Evolutionary conservation across 2,888 invertebrate genomes (phyloP), one percentile per base, ranked within the genome.

Genomic region (Hypselothyrea guttata): DNA sequence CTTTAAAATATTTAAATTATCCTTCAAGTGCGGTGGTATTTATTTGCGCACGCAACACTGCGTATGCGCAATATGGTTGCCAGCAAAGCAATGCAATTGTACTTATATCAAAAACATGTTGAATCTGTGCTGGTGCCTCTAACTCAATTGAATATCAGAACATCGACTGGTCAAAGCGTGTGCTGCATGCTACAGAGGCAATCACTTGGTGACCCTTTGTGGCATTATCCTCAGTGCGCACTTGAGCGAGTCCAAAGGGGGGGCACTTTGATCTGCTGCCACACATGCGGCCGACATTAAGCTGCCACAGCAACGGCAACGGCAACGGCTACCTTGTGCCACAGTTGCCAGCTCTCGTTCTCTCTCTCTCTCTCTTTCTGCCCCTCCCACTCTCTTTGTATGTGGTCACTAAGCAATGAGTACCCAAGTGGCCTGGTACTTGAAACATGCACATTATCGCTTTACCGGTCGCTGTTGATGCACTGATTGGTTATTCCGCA

Each of bases 391-490:
- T 8, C 12, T 28, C 13, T 47, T 15, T 34, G 5, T 54, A 18
- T 72, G 70, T 65, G 84, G 78, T 81, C 82, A 78, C 82, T 76
- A 77, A 76, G 84, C 78, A 84, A 71, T 81, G 54, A 47, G 37
- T 49, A 41, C 9, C 22, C 55, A 47, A 68, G 58, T 59, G 35
- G 31, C 49, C 41, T 9, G 30, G 42, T 53, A 77, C 64, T 77
- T 71, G 60, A 59, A 58, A 52, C 61, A 68, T 61, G 68, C 74
- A 77, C 69, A 71, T 84, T 74, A 78, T 61, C 67, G 60, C 70
- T 38, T 54, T 66, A 72, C 58, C 52, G 37, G 33, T 61, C 54
- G 47, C 61, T 56, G 61, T 59, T 66, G 65, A 57, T 74, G 82
- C 84, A 78, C 71, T 74, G 82, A 78, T 84, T 78, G 71, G 65